A percentile compares a stretch with the other conserved stretches of the same genome.
phyloP scores from a whole-genome alignment of 2,888 invertebrate species.

The Synergus gifuensis region DNA sequence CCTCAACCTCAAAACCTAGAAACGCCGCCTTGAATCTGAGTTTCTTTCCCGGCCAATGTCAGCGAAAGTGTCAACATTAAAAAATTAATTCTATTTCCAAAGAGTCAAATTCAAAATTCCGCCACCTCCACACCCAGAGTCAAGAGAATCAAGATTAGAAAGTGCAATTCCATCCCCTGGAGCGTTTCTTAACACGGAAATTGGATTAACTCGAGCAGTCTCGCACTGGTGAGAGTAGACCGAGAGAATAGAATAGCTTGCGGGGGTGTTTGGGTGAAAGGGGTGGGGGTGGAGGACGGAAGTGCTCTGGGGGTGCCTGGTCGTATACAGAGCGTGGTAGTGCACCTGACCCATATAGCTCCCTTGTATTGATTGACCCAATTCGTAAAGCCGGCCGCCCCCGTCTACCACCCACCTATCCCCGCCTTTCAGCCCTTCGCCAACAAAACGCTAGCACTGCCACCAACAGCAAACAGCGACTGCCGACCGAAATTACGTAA shows the following conservation, averaged over 20 bases:
- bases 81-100: slow-evolving; percentile 24
- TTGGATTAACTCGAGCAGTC: slow-evolving; percentile 27
- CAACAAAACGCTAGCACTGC: slow-evolving; percentile 44
- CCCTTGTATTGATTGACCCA: slow-evolving; percentile 75
- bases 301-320: slow-evolving; percentile 43
- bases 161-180: neutral
- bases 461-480: slow-evolving; percentile 51
- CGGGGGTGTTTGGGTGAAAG: slow-evolving; percentile 14
- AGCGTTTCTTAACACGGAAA: slow-evolving; percentile 20
- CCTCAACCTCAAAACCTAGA: slow-evolving; percentile 38
- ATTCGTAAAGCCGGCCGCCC: slow-evolving; percentile 65
- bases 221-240: slow-evolving; percentile 8
- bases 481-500: slow-evolving; percentile 67
- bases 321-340: slow-evolving; percentile 57
- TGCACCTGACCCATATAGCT: slow-evolving; percentile 76
- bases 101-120: neutral
- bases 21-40: slow-evolving; percentile 39
- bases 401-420: slow-evolving; percentile 33
- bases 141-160: neutral
- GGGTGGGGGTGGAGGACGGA: neutral
- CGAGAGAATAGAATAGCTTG: slow-evolving; percentile 32
- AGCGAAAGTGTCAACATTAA: slow-evolving; percentile 26
- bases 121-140: neutral
- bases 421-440: slow-evolving; percentile 44
- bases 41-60: slow-evolving; percentile 42